Evolutionary conservation across 2,888 invertebrate genomes (phyloP).

Genomic region (Lasius fuliginosus): DNA sequence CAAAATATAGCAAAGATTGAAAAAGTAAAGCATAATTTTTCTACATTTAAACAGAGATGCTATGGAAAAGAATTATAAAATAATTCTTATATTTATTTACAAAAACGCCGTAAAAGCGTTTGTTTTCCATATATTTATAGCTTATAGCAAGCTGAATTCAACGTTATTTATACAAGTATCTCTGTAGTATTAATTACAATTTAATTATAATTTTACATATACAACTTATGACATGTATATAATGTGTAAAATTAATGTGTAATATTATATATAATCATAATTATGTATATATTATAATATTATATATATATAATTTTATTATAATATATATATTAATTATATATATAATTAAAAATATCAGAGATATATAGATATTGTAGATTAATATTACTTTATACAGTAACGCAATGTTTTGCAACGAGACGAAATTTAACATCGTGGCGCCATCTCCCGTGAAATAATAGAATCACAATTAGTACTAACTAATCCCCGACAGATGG

Average conservation of each 20-base stretch:
- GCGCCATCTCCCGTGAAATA: constrained; percentile 68
- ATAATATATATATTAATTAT: neutral
- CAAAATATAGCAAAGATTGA: neutral
- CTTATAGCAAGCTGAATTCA: neutral
- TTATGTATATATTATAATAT: too few relatives aligned
- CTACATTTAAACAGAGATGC: neutral
- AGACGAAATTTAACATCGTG: constrained; percentile 30
- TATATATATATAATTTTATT: too few relatives aligned
- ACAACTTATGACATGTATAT: too few relatives aligned
- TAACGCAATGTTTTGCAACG: too few relatives aligned
- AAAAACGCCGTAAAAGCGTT: neutral
- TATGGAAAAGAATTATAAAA: neutral
- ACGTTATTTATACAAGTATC: neutral
- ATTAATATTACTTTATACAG: too few relatives aligned
- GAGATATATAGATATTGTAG: neutral
- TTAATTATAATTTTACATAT: neutral
- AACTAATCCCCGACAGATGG: constrained; percentile 71
- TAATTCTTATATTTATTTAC: neutral
- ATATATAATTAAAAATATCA: neutral
- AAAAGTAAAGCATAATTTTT: neutral
- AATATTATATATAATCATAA: too few relatives aligned
- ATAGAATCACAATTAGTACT: neutral
- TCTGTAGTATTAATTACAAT: too few relatives aligned
- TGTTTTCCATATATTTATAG: neutral
- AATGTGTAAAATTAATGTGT: too few relatives aligned